A percentile compares a stretch with the other conserved stretches of the same genome.
phyloP scores from a whole-genome alignment of 2,797 vertebrate genomes.

The Chloroceryle inda region DNA sequence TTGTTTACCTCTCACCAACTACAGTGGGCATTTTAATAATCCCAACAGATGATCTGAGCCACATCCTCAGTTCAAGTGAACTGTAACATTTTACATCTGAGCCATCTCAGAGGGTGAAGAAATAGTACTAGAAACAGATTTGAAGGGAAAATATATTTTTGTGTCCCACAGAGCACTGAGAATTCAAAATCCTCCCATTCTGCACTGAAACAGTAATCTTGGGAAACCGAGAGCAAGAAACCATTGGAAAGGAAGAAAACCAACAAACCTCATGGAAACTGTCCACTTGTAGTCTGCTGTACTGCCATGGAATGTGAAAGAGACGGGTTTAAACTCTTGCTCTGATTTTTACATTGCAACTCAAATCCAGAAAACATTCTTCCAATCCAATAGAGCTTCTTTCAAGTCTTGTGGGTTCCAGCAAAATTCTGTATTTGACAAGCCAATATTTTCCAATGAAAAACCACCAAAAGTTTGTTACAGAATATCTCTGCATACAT shows the following conservation, averaged over 20 bases:
- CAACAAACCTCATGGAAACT: background rate
- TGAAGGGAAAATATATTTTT: background rate
- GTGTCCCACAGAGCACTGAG: background rate
- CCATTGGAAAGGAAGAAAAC: background rate
- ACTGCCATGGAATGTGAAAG: background rate
- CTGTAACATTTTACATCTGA: background rate
- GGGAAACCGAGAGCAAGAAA: background rate
- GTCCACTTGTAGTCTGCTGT: background rate
- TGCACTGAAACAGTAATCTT: background rate
- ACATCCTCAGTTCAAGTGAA: background rate
- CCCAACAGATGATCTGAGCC: background rate
- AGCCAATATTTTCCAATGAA: background rate
- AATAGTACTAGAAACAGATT: background rate
- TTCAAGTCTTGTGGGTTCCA: background rate
- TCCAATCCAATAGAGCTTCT: background rate
- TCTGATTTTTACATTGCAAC: background rate
- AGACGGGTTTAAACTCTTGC: background rate
- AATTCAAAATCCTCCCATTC: background rate
- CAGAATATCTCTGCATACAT: background rate
- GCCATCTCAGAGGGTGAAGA: background rate
- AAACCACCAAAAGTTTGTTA: background rate
- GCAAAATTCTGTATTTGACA: background rate
- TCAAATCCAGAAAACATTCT: background rate
- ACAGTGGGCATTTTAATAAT: background rate
- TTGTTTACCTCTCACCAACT: background rate